Base-by-base conservation (phyloP, 2,113 vertebrate species). In the Apodemus sylvaticus region DNA sequence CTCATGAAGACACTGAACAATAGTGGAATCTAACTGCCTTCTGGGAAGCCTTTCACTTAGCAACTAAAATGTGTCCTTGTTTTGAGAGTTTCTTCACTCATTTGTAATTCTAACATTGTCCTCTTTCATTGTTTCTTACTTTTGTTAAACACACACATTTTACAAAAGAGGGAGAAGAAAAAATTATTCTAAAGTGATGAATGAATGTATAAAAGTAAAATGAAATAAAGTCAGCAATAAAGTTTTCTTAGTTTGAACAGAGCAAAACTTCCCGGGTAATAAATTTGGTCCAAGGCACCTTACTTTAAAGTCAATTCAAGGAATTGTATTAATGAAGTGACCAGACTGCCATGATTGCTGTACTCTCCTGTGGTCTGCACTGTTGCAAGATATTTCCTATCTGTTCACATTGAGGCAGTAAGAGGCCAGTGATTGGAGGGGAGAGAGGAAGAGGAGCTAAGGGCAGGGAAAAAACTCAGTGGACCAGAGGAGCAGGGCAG, bases 261-360 rank as follows among this genome's bases (percentile, higher is more conserved):
- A 90, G 86, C 13, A 90, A 74, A 90, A n/a, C 45, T 91, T 9
- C 78, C 34, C 74, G 36, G 17, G 26, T 31, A 5, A 14, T 90
- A 81, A 95, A 79, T 88, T 93, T 39, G n/a, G 16, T 34, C 34
- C 34, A 88, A 86, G 60, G 3, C 1, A 48, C 62, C 45, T 60
- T 62, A 62, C 31, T 24, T 93, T 48, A 53, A 94, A 92, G 66
- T 66, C 55, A 74, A 45, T 77, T 96, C 45, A 90, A 85, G 87
- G 24, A 79, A 68, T 81, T 60, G 16, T 71, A 74, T 83, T 51
- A 93, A 39, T 58, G 53, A 95, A 96, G 90, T 85, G 13, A 34
- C 17, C 70, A 90, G 64, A 48, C 86, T 29, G 8, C 20, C 3
- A 26, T 42, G 82, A 87, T 66, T 86, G 79, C 31, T 83, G 7